Conservation (phyloP, 2,888 invertebrate species). For the Papilio gigon region DNA sequence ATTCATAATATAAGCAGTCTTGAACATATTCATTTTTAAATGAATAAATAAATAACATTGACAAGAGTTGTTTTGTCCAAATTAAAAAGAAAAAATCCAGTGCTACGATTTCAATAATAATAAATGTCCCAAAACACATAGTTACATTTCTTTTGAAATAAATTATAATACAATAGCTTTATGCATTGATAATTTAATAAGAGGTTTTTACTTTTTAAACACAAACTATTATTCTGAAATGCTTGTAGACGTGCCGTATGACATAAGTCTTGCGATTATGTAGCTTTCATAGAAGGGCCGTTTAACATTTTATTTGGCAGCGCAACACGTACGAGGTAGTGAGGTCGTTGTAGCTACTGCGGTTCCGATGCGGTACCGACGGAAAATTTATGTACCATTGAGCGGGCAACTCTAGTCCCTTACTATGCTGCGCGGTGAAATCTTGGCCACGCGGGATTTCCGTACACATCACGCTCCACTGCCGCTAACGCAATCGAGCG, state of each 20-base stretch:
- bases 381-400: slow-evolving; percentile 78
- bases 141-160: too few species aligned
- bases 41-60: background rate
- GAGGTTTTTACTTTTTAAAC: background rate
- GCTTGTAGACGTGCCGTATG: background rate
- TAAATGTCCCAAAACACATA: too few species aligned
- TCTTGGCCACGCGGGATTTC: slow-evolving; percentile 58
- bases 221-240: background rate
- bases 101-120: too few species aligned
- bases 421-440: slow-evolving; percentile 61
- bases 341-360: slow-evolving; percentile 71
- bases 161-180: too few species aligned
- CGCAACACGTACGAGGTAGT: slow-evolving; percentile 69
- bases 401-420: slow-evolving; percentile 70
- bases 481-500: slow-evolving; percentile 53
- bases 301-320: slow-evolving; percentile 70
- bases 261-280: background rate
- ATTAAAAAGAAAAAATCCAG: background rate
- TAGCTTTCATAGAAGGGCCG: slow-evolving; percentile 48
- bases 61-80: background rate
- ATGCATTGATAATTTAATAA: too few species aligned
- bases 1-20: background rate
- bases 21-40: slow-evolving; percentile 2
- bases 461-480: slow-evolving; percentile 60
- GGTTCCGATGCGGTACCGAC: slow-evolving; percentile 77